These are phyloP conservation scores for Laterallus jamaicensis DNA, from an alignment of 2,113 vertebrate genomes.

Conservation along the genomic window DNA sequence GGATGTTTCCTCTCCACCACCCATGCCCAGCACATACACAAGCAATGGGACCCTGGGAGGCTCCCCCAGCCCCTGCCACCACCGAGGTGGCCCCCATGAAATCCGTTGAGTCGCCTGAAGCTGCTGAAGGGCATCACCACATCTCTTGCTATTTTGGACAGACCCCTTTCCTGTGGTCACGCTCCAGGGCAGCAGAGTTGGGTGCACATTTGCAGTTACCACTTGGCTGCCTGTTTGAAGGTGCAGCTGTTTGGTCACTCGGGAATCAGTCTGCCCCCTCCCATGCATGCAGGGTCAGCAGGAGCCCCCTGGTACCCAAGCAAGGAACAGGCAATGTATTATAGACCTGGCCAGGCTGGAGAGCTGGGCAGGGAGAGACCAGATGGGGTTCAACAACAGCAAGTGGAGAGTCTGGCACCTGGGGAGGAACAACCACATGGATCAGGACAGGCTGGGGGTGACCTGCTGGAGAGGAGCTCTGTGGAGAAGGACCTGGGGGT, in stretches of 20 bases:
- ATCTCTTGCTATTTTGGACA: background rate
- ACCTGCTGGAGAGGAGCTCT: no score
- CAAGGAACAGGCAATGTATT: background rate
- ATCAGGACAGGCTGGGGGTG: no score
- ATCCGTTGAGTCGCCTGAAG: background rate
- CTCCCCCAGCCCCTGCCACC: background rate
- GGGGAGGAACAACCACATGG: no score
- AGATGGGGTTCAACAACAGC: no score
- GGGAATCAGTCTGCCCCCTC: background rate
- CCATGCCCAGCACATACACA: background rate
- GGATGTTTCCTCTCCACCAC: background rate
- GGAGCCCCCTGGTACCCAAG: background rate
- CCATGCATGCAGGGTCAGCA: background rate
- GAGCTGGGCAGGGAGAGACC: no score
- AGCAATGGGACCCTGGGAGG: background rate
- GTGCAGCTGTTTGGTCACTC: background rate
- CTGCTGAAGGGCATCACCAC: background rate
- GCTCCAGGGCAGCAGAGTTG: background rate
- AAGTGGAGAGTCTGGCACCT: no score
- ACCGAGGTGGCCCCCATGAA: background rate
- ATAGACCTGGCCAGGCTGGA: no score
- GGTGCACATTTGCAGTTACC: background rate
- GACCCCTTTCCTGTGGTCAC: background rate
- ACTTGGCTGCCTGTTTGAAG: background rate
- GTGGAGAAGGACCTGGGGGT: no score